Evolutionary conservation across 2,888 invertebrate genomes (phyloP), one percentile per base, ranked within the genome.

Genomic region (Malacosoma neustria): DNA sequence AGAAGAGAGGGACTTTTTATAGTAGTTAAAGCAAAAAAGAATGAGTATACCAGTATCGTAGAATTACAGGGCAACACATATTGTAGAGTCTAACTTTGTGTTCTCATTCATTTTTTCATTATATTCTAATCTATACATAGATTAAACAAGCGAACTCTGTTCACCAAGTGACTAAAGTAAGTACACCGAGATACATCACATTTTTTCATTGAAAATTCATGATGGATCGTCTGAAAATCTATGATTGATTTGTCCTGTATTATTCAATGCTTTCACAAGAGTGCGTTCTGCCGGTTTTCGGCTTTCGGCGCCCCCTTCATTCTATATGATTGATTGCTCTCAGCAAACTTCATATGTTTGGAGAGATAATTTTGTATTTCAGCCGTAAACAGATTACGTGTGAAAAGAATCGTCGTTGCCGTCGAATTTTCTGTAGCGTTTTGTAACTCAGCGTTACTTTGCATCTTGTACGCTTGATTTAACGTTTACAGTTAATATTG

Each of bases 201-300:
- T 49, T 46, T 57, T 75, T 77, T 72, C 63, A 80, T 72, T 80
- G 68, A 75, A 82, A 82, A 69, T 70, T 76, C 65, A 58, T 84
- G 84, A 85, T 84, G 72, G 84, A 85, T 85, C 74, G 72, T 76
- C 80, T 61, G 69, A 64, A 77, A 80, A 80, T 81, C 81, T 80
- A 84, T 85, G 85, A 84, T 85, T 84, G 84, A 85, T 85, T 80
- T 70, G 74, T 74, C 80, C 64, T 72, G 72, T 82, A 80, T 81
- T 81, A 82, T 84, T 81, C 79, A 72, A 65, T 65, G 74, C 74
- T 72, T 74, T 72, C 69, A 69, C 70, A 74, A 77, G 79, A 75
- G 79, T 74, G 76, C 72, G 73, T 73, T 64, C 57, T 64, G 58
- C 57, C 62, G 72, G 67, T 71, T 72, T 68, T 66, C 74, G 72